Evolutionary conservation across 1,140 invertebrate species (phyloP).

Genomic region (Drosophila nebulosa): DNA sequence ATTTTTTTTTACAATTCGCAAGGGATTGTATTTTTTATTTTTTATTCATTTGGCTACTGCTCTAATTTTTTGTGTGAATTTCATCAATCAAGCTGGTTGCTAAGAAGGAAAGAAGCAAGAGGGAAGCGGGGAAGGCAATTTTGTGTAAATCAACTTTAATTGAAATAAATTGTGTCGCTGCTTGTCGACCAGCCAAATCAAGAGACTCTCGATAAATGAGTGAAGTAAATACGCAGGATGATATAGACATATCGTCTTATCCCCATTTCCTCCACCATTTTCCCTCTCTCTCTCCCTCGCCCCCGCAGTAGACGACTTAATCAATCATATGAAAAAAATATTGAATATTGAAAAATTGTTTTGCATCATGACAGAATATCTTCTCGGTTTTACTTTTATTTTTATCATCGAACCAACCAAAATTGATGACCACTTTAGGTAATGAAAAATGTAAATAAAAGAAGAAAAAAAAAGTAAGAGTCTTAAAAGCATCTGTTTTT

Average conservation of each 20-base stretch:
- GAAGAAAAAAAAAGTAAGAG: slow-evolving; percentile 30
- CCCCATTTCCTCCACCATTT: no score
- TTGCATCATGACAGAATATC: slow-evolving; percentile 1
- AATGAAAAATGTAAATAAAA: slow-evolving; percentile 31
- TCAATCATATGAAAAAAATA: not conserved
- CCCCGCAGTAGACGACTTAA: not conserved
- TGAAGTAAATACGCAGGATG: not conserved
- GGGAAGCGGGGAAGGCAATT: slow-evolving; percentile 13
- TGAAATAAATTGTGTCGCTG: slow-evolving; percentile 72
- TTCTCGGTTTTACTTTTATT: not conserved
- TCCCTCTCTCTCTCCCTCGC: not conserved
- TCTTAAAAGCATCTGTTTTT: slow-evolving; percentile 7
- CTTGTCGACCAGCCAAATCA: not conserved
- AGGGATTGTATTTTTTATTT: not conserved
- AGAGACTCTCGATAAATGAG: not conserved
- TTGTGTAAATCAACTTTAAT: slow-evolving; percentile 77
- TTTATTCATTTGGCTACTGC: not conserved
- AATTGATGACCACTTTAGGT: slow-evolving; percentile 1
- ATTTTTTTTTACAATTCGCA: not conserved
- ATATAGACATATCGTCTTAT: not conserved
- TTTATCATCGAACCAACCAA: not conserved
- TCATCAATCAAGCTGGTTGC: not conserved
- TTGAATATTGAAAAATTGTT: slow-evolving; percentile 1
- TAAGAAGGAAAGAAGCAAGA: not conserved
- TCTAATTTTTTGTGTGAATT: not conserved